A percentile compares a stretch with the other conserved stretches of the same genome.
Conservation (phyloP, 2,113 vertebrate genomes). For the Suricata suricatta region DNA sequence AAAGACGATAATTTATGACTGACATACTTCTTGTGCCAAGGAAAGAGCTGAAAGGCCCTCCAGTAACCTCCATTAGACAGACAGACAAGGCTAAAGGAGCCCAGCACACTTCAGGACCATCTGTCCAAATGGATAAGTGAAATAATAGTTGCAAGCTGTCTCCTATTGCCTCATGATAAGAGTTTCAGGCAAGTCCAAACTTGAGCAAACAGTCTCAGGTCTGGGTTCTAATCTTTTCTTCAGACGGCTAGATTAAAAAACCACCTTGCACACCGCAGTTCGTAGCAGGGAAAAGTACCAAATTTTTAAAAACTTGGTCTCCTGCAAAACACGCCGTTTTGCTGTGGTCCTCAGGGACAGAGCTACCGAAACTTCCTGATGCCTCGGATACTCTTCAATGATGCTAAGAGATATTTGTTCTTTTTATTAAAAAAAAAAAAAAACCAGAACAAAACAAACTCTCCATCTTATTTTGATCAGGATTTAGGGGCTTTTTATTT, state of each 20-base stretch:
- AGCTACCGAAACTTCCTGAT: conserved; percentile 72
- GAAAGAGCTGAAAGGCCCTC: conserved; percentile 90
- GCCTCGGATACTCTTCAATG: conserved; percentile 69
- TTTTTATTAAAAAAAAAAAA: conserved; percentile 63
- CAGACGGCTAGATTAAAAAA: background rate
- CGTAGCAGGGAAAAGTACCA: background rate
- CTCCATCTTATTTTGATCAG: conserved; percentile 13
- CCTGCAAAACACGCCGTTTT: conserved; percentile 48
- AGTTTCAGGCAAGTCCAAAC: conserved; percentile 88
- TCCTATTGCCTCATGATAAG: conserved; percentile 85
- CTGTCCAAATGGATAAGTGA: conserved; percentile 92
- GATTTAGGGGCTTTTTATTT: conserved; percentile 53
- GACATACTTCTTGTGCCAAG: conserved; percentile 92
- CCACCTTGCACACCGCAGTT: background rate
- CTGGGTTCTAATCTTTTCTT: conserved; percentile 64
- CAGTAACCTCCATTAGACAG: conserved; percentile 93
- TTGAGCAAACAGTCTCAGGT: conserved; percentile 70
- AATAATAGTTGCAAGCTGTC: conserved; percentile 92
- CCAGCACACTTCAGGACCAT: conserved; percentile 89
- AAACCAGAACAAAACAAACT: background rate
- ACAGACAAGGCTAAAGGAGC: conserved; percentile 90
- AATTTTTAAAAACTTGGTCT: conserved; percentile 70
- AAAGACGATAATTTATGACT: conserved; percentile 91
- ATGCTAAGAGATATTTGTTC: conserved; percentile 70
- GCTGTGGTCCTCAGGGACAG: conserved; percentile 53